Percentiles rank a stretch among this genome's conserved stretches.
Evolutionary conservation across 2,888 invertebrate species (phyloP).

Genomic region (Priocnemis perturbator): DNA sequence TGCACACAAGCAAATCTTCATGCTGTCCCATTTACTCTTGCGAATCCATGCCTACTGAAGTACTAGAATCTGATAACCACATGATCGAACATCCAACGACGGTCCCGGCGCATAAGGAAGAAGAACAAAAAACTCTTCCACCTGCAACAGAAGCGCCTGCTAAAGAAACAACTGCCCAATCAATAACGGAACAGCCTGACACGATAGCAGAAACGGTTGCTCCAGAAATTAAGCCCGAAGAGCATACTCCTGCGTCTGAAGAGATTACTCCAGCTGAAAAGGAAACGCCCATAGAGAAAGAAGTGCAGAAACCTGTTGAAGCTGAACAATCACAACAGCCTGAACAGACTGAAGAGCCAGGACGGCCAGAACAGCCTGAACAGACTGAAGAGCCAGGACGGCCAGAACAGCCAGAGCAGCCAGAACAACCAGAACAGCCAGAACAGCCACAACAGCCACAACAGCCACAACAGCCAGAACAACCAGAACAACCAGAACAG

Average conservation of each 20-base stretch:
- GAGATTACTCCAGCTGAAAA: slow-evolving; percentile 17
- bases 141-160: slow-evolving; percentile 25
- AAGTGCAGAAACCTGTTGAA: neutral
- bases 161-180: slow-evolving; percentile 30
- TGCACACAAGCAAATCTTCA: slow-evolving; percentile 80
- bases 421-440: neutral
- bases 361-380: slow-evolving; percentile 26
- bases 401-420: too few species aligned
- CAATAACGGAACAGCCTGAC: slow-evolving; percentile 30
- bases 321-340: neutral
- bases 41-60: slow-evolving; percentile 75
- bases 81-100: slow-evolving; percentile 69
- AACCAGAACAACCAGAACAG: too few species aligned
- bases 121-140: slow-evolving; percentile 33
- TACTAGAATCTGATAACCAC: slow-evolving; percentile 77
- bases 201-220: slow-evolving; percentile 35
- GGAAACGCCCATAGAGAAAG: neutral
- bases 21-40: slow-evolving; percentile 89
- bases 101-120: slow-evolving; percentile 32
- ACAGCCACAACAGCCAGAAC: slow-evolving; percentile 32
- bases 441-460: slow-evolving; percentile 34
- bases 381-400: neutral
- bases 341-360: neutral
- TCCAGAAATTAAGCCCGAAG: slow-evolving; percentile 28
- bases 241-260: slow-evolving; percentile 25